Evolutionary conservation across 2,797 vertebrate species (phyloP), one percentile per base, ranked within the genome.

Genomic region (Amazonetta brasiliensis): DNA sequence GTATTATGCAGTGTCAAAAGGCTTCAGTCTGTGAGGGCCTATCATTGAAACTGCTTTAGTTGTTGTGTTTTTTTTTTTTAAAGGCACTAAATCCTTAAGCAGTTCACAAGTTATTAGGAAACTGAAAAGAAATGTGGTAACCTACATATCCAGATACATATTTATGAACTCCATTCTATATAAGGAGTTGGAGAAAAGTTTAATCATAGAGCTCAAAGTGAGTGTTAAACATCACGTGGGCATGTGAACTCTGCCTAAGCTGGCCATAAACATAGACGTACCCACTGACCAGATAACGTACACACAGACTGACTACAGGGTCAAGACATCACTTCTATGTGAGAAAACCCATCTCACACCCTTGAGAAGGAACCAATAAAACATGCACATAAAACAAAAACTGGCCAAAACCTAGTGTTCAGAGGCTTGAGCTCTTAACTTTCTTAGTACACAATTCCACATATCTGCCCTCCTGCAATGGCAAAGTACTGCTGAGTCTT

Each of bases 51-150:
- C 93, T 63, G 74, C 87, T 91, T 94, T 81, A 90, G 92, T 72
- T 48, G 39, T 39, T 39, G 9, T 41, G 11, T 50, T 50, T 48
- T 9, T 26, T 50, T 50, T 25, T 50, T 52, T 52, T 26, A 52
- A 97, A 98, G 97, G 97, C 97, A 98, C 96, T 89, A 97, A 93
- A 79, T 93, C 87, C 54, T 15, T 68, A 95, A 79, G 62, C 85
- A 85, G 74, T 79, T 81, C 84, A 80, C 62, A 87, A 79, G 31
- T 94, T 62, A 89, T 63, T 41, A 96, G 39, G 66, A 94, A 96
- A 87, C 52, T 20, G 25, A 89, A 96, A n/a, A 84, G 15, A 63
- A 80, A 74, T n/a, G 26, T 18, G 59, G 43, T 48, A 68, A 58
- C 17, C 19, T 0, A 5, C 37, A 30, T 64, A 90, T 28, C 76